phyloP scores from a whole-genome alignment of 2,888 invertebrate species.

The Acrobasis consociella region DNA sequence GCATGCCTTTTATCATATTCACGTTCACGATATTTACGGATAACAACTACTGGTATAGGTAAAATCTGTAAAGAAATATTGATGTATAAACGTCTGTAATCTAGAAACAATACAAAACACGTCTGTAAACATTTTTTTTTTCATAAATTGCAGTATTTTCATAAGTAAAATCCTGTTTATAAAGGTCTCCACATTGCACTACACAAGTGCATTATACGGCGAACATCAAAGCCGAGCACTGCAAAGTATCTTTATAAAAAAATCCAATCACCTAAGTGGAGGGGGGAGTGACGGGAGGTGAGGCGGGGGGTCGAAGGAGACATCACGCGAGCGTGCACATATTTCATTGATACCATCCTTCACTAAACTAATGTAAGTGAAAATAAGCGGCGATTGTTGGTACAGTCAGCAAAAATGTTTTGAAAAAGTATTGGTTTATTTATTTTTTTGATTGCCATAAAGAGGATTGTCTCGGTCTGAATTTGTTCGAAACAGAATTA shows the following conservation, averaged over 20 bases:
- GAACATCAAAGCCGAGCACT: constrained; percentile 54
- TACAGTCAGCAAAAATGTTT: constrained; percentile 48
- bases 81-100: too few species aligned
- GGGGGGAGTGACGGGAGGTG: constrained; percentile 29
- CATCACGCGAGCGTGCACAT: constrained; percentile 75
- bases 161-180: constrained; percentile 21
- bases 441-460: neutral
- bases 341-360: constrained; percentile 78
- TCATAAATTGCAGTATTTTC: neutral
- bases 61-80: too few species aligned
- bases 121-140: neutral
- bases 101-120: neutral
- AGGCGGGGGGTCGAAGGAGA: constrained; percentile 51
- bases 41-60: too few species aligned
- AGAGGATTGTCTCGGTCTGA: neutral
- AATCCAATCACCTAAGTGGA: constrained; percentile 76
- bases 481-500: too few species aligned
- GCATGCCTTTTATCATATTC: too few species aligned
- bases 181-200: constrained; percentile 24
- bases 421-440: neutral
- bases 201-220: constrained; percentile 32
- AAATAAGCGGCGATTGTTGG: constrained; percentile 71
- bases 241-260: constrained; percentile 52
- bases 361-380: constrained; percentile 79
- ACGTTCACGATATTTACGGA: too few species aligned